Base-by-base conservation (phyloP, 2,797 vertebrate genomes). In the Spondyliosoma cantharus region DNA sequence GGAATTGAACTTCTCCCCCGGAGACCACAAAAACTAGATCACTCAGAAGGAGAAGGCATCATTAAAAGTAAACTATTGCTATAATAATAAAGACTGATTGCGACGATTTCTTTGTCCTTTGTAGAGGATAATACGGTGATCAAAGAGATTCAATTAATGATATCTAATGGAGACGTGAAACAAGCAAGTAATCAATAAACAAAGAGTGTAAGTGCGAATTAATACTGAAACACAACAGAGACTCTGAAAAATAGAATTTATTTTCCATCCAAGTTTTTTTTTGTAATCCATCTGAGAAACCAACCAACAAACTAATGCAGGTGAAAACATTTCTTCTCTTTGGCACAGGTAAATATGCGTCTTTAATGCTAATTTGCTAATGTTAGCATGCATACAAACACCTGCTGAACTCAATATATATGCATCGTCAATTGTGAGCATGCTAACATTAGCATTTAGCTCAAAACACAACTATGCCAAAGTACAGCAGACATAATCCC, bases 1-100 rank as follows among this genome's bases (percentile, higher is more conserved):
- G 90, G 88, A 92, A 91, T 90, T 89, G 73, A 85, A 89, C 63
- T 53, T 87, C 79, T 84, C 82, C 93, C 92, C 88, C 16, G 53
- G 90, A 91, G 93, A 91, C 84, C 56, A 50, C 58, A 81, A 85
- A 90, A 93, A 90, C 90, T 92, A 93, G 93, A 94, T 94, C 91
- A 91, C 76, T 80, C 82, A 87, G 80, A 85, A 68, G 70, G 76
- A 90, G 88, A 90, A n/a, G 24, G 83, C 48, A 86, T 89, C 76
- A 74, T 90, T 85, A 84, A 87, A 89, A 85, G 83, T 81, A 76
- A 89, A 90, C 69, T 80, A 67, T 74, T 67, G 75, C 78, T 80
- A 29, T 71, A 66, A 71, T 71, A 64, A 74, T 78, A 80, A 80
- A 71, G 83, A 64, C 24, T 71, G 64, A 86, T 72, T 76, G 59